phyloP scores from a whole-genome alignment of 2,888 invertebrate species.

The Lepidocyrtoides sp. region DNA sequence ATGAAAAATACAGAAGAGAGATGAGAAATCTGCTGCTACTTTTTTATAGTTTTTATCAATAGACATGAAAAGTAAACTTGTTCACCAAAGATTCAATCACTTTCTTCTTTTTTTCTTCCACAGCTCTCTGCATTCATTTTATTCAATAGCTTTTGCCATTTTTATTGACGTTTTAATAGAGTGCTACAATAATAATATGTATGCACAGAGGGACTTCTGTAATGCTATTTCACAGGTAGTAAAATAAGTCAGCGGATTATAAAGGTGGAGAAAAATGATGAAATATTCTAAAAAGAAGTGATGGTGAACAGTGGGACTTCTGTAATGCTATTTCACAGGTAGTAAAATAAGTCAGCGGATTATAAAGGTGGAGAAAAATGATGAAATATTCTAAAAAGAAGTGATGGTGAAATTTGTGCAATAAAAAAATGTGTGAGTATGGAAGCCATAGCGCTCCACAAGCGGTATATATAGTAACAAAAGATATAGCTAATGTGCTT shows the following conservation, averaged over 20 bases:
- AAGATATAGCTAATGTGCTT: too few species aligned
- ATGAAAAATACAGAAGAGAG: neutral
- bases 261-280: neutral
- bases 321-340: neutral
- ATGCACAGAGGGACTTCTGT: neutral
- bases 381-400: too few species aligned
- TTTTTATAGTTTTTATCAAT: slow-evolving; percentile 45
- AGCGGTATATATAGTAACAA: too few species aligned
- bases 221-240: neutral
- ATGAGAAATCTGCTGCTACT: slow-evolving; percentile 48
- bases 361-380: neutral
- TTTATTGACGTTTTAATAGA: slow-evolving; percentile 54
- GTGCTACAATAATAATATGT: neutral
- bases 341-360: neutral
- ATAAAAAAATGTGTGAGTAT: too few species aligned
- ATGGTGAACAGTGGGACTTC: neutral
- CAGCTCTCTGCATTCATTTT: too few species aligned
- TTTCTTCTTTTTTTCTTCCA: neutral
- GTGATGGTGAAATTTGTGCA: neutral
- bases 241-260: neutral
- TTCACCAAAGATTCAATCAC: slow-evolving; percentile 35
- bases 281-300: too few species aligned
- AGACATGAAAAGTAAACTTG: slow-evolving; percentile 62
- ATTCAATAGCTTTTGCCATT: neutral
- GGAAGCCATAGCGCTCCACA: too few species aligned